Evolutionary conservation across 2,113 vertebrate species (phyloP).

Genomic region (Struthio camelus): DNA sequence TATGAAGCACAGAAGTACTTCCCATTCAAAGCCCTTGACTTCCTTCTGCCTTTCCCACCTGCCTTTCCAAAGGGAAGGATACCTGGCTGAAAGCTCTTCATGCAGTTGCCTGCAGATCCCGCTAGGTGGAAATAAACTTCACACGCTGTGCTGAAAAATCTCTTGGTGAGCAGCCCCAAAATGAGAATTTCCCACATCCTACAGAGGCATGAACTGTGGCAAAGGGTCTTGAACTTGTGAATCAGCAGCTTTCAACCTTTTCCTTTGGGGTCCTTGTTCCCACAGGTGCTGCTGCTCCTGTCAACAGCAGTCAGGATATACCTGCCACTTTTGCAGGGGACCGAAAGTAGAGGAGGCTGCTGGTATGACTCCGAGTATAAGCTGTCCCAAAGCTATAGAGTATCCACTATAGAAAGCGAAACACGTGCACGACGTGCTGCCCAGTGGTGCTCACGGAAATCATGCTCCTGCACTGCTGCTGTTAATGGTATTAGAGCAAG

Average conservation of each 20-base stretch:
- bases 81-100: neutral
- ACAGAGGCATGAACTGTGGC: fast-evolving
- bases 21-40: neutral
- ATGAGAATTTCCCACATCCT: fast-evolving
- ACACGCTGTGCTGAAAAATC: neutral
- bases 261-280: neutral
- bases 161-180: fast-evolving
- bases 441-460: fast-evolving
- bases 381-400: neutral
- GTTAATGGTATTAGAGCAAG: neutral
- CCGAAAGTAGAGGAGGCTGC: no score
- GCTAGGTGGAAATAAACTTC: slow-evolving; percentile 3
- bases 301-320: fast-evolving
- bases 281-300: neutral
- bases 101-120: neutral
- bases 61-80: no score
- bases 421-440: neutral
- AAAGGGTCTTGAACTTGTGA: neutral
- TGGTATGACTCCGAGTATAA: fast-evolving
- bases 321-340: neutral
- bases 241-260: neutral
- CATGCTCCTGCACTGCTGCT: fast-evolving
- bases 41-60: neutral
- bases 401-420: fast-evolving
- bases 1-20: neutral